Conservation (phyloP, 2,797 vertebrate genomes). For the Pipistrellus pipistrellus region DNA sequence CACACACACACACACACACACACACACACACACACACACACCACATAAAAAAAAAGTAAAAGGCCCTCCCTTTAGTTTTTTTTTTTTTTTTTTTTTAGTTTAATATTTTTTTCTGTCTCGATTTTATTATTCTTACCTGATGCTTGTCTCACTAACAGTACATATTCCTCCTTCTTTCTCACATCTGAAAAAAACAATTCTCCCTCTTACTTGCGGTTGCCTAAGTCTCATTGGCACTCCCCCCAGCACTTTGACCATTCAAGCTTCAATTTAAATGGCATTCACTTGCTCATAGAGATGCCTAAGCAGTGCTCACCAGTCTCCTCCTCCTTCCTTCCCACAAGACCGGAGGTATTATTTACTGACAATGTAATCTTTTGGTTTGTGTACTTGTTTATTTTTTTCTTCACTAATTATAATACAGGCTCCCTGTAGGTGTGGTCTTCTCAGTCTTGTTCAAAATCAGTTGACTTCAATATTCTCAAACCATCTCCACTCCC, state of each 20-base stretch:
- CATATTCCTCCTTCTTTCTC: background rate
- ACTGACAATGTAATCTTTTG: background rate
- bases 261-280: background rate
- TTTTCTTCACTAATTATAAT: background rate
- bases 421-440: background rate
- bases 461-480: background rate
- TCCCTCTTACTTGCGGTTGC: background rate
- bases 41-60: background rate
- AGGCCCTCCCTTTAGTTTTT: background rate
- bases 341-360: fast-evolving
- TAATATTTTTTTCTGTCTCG: background rate
- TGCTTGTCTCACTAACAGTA: background rate
- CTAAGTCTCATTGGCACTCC: background rate
- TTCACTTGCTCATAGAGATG: background rate
- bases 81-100: background rate
- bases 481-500: background rate
- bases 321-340: background rate
- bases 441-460: background rate
- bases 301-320: background rate
- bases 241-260: background rate
- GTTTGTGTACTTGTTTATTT: background rate
- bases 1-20: background rate
- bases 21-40: background rate
- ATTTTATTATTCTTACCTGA: background rate
- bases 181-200: background rate